Evolutionary conservation across 1,140 invertebrate genomes (phyloP).

Genomic region (Drosophila littoralis): DNA sequence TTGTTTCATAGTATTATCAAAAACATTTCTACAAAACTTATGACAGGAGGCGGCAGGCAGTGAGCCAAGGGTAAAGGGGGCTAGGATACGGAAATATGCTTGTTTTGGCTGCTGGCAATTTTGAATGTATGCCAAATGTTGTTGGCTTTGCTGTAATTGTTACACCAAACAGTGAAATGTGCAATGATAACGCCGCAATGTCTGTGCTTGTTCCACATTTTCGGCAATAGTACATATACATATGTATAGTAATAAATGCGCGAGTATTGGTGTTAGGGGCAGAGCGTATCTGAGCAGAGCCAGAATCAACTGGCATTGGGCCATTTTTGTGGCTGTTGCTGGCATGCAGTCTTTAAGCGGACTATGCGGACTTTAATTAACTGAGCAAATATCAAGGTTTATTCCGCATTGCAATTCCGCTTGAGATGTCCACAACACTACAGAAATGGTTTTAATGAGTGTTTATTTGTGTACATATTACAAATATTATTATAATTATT

Average conservation of each 20-base stretch:
- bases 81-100: slow-evolving; percentile 39
- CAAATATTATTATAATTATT: too few relatives aligned
- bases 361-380: slow-evolving; percentile 31
- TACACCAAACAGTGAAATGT: slow-evolving; percentile 79
- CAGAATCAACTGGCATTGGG: slow-evolving; percentile 37
- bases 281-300: slow-evolving; percentile 12
- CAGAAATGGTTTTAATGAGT: too few relatives aligned
- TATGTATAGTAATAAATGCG: slow-evolving; percentile 1
- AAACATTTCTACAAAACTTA: slow-evolving; percentile 60
- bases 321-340: slow-evolving; percentile 32
- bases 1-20: slow-evolving; percentile 74
- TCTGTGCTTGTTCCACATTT: slow-evolving; percentile 53
- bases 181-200: slow-evolving; percentile 75
- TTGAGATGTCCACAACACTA: too few relatives aligned
- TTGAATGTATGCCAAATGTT: slow-evolving; percentile 77
- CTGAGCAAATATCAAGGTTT: slow-evolving; percentile 18
- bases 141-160: slow-evolving; percentile 76
- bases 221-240: slow-evolving; percentile 16
- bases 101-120: slow-evolving; percentile 76
- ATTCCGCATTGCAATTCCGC: not conserved
- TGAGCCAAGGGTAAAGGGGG: not conserved
- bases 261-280: slow-evolving; percentile 1
- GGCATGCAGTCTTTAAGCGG: slow-evolving; percentile 12
- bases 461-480: too few relatives aligned
- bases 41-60: slow-evolving; percentile 42